These are phyloP conservation scores for Thymelicus lineola DNA, from an alignment of 2,888 invertebrate species.

Conservation along the genomic window DNA sequence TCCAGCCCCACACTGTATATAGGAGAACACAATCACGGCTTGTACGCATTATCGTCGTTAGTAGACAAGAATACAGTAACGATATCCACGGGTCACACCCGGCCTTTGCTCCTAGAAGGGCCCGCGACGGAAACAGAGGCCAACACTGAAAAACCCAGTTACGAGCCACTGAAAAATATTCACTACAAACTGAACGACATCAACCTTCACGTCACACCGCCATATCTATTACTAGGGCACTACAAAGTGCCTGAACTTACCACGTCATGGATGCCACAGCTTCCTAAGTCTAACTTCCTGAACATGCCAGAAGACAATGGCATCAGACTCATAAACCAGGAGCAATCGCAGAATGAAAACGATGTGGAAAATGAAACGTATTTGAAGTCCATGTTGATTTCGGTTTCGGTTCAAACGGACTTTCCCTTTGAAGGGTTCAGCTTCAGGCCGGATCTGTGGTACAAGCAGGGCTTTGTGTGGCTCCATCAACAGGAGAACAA, in stretches of 20 bases:
- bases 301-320: conserved; percentile 58
- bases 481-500: conserved; percentile 91
- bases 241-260: conserved; percentile 89
- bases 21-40: conserved; percentile 92
- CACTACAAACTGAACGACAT: conserved; percentile 76
- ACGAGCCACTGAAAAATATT: conserved; percentile 81
- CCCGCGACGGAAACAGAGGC: conserved; percentile 73
- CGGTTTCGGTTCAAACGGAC: conserved; percentile 86
- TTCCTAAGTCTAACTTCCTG: conserved; percentile 68
- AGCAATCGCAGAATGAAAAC: conserved; percentile 62
- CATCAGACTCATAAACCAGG: conserved; percentile 72
- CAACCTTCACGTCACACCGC: conserved; percentile 73
- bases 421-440: conserved; percentile 75
- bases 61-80: conserved; percentile 96
- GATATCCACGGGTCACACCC: conserved; percentile 89
- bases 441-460: conserved; percentile 72
- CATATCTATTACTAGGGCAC: conserved; percentile 86
- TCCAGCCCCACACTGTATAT: conserved; percentile 95
- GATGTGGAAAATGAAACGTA: conserved; percentile 77
- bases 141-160: conserved; percentile 59
- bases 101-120: conserved; percentile 90
- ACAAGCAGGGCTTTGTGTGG: conserved; percentile 84
- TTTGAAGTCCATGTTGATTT: conserved; percentile 71
- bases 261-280: conserved; percentile 73
- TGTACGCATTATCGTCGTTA: conserved; percentile 96